Conservation (phyloP, 2,113 vertebrate genomes). For the Nesogale talazaci region DNA sequence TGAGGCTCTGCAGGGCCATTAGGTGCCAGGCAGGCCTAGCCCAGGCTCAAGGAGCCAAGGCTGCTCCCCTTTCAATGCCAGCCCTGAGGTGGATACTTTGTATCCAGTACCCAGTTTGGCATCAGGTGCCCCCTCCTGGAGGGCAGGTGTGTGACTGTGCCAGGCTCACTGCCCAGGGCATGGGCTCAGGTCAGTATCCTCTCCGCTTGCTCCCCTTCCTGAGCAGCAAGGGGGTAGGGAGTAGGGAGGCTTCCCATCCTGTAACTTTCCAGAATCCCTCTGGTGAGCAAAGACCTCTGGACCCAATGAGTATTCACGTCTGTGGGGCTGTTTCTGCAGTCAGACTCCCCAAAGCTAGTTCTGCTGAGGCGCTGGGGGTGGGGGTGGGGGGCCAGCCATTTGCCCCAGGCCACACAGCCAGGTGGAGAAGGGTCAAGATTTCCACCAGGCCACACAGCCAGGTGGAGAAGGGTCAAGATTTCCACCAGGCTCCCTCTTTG, state of each 20-base stretch:
- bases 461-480: rapidly evolving
- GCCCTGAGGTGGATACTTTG: too few species aligned
- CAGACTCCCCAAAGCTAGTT: not conserved
- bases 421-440: rapidly evolving
- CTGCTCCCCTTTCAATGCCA: too few species aligned
- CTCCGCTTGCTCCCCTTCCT: too few species aligned
- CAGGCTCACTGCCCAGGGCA: too few species aligned
- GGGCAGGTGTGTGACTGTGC: too few species aligned
- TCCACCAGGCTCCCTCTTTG: not conserved
- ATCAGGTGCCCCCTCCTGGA: too few species aligned
- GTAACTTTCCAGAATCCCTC: not conserved
- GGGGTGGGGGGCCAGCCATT: not conserved
- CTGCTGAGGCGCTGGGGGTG: not conserved
- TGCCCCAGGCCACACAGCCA: rapidly evolving
- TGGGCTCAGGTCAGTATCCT: too few species aligned
- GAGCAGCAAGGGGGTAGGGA: not conserved
- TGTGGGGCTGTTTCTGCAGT: not conserved
- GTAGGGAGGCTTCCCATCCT: not conserved
- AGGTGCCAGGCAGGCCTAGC: too few species aligned
- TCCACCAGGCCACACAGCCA: not conserved
- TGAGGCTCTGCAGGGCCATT: too few species aligned
- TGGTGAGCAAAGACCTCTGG: not conserved
- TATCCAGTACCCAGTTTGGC: too few species aligned
- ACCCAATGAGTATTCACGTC: too few species aligned
- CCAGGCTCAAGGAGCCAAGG: too few species aligned